A percentile compares a stretch with the other conserved stretches of the same genome.
These are phyloP conservation scores for Dynastes maya DNA, from an alignment of 2,888 invertebrate genomes.

Conservation along the genomic window DNA sequence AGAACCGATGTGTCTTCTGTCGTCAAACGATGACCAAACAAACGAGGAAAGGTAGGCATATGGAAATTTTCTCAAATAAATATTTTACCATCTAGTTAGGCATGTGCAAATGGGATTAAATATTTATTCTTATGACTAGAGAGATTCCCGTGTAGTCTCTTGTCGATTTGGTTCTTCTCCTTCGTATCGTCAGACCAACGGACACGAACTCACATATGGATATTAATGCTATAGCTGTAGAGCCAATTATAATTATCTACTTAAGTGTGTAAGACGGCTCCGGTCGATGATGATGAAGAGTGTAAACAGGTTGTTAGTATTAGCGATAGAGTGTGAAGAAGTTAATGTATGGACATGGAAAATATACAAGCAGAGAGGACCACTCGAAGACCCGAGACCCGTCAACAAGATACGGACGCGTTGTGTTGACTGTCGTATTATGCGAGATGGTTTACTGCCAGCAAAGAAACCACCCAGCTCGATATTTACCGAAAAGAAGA, in stretches of 20 bases:
- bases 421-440: conserved; percentile 23
- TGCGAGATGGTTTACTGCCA: not conserved
- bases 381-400: conserved; percentile 44
- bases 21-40: conserved; percentile 8
- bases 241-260: conserved; percentile 51
- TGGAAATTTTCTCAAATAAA: conserved; percentile 18
- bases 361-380: conserved; percentile 43
- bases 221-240: not conserved
- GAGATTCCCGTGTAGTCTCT: not conserved
- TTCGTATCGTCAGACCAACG: too few relatives aligned
- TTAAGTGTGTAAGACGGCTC: conserved; percentile 46
- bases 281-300: conserved; percentile 53
- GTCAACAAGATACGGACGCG: conserved; percentile 46
- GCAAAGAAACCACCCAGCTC: conserved; percentile 44
- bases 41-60: not conserved
- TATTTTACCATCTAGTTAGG: conserved; percentile 43
- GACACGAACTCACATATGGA: too few relatives aligned
- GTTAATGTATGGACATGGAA: conserved; percentile 54
- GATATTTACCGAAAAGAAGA: conserved; percentile 46
- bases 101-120: conserved; percentile 47
- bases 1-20: not conserved
- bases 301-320: conserved; percentile 50
- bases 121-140: conserved; percentile 46
- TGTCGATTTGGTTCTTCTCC: not conserved
- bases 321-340: conserved; percentile 53